Evolutionary conservation across 2,797 vertebrate genomes (phyloP).

Genomic region (Cetoscarus ocellatus): DNA sequence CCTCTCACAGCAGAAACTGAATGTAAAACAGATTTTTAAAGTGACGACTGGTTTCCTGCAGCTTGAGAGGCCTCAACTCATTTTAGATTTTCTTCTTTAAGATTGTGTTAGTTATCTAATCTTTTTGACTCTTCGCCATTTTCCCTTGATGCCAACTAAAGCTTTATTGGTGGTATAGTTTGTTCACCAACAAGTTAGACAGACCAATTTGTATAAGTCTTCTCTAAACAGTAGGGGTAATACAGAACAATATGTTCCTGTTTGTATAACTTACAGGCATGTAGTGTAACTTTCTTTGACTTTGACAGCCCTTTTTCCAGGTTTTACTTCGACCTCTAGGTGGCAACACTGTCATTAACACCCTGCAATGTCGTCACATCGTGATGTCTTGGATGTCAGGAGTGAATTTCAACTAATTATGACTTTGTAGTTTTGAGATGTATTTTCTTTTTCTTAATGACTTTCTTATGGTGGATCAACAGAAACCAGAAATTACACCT

Average conservation of each 20-base stretch:
- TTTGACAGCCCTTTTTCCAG: neutral
- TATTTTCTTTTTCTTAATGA: too few relatives aligned
- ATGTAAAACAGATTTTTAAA: constrained; percentile 13
- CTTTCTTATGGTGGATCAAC: too few relatives aligned
- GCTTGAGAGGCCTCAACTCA: neutral
- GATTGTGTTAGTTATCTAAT: neutral
- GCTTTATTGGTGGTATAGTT: neutral
- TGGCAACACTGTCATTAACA: constrained; percentile 63
- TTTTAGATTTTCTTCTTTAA: neutral
- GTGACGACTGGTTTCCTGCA: neutral
- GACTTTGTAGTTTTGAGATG: neutral
- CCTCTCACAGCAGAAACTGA: neutral
- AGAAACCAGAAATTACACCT: too few relatives aligned
- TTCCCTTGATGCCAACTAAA: neutral
- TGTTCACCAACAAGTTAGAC: neutral
- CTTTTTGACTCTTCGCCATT: neutral
- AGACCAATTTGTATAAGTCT: too few relatives aligned
- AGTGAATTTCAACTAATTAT: constrained; percentile 8
- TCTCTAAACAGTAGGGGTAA: too few relatives aligned
- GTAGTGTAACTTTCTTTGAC: constrained; percentile 1
- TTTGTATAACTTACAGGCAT: neutral
- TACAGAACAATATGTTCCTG: too few relatives aligned
- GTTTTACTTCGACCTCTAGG: constrained; percentile 44
- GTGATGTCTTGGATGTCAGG: constrained; percentile 8
- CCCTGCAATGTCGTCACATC: constrained; percentile 9